Conservation (phyloP, 2,113 vertebrate species). For the Oplegnathus fasciatus region DNA sequence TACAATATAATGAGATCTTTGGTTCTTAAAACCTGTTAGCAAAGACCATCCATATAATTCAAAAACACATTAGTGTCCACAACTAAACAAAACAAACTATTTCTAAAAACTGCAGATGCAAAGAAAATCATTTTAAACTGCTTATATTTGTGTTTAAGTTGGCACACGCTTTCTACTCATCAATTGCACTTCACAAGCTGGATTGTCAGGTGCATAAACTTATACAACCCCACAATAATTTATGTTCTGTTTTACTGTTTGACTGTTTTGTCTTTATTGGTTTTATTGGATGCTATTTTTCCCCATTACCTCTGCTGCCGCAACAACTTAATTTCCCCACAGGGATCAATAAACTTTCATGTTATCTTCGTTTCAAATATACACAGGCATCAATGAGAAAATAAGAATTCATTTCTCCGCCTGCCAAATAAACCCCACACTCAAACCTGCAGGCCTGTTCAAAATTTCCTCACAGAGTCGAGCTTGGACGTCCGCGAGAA, state of each 20-base stretch:
- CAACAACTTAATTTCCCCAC: slow-evolving; percentile 36
- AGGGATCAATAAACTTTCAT: slow-evolving; percentile 50
- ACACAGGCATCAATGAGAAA: slow-evolving; percentile 32
- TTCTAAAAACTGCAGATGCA: not conserved
- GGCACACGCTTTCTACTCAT: not conserved
- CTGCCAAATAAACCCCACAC: slow-evolving; percentile 13
- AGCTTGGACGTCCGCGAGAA: not conserved
- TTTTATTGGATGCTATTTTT: slow-evolving; percentile 49
- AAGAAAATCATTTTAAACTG: not conserved
- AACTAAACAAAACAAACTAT: not conserved
- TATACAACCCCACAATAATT: slow-evolving; percentile 39
- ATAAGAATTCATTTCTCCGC: slow-evolving; percentile 33
- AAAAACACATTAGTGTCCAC: not conserved
- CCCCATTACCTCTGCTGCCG: slow-evolving; percentile 36
- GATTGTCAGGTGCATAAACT: slow-evolving; percentile 36
- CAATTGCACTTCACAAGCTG: not conserved
- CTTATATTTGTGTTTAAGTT: not conserved
- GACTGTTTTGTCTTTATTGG: slow-evolving; percentile 53
- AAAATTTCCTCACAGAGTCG: not conserved
- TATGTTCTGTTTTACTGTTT: slow-evolving; percentile 40
- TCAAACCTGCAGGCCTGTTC: slow-evolving; percentile 40
- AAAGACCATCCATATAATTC: not conserved
- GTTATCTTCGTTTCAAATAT: slow-evolving; percentile 35
- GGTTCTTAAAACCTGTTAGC: not conserved
- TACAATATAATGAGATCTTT: not conserved